These are phyloP conservation scores for Enteromius argenteus DNA, from an alignment of 2,797 vertebrate species.

Conservation along the genomic window DNA sequence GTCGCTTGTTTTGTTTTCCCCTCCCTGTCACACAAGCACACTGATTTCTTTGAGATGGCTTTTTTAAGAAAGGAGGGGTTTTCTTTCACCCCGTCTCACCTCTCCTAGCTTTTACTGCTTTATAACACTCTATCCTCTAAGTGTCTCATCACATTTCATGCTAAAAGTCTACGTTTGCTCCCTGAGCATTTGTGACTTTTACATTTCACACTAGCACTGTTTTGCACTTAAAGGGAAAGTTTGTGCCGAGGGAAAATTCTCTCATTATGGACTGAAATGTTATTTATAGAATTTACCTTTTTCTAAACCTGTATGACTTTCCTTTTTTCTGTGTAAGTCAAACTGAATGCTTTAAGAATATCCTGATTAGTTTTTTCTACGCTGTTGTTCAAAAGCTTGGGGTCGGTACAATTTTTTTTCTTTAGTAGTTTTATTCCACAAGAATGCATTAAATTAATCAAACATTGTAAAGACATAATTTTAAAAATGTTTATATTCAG, in stretches of 20 bases:
- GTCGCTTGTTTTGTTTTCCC: constrained; percentile 36
- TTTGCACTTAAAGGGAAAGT: background rate
- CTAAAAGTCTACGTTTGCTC: constrained; percentile 6
- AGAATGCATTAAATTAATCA: background rate
- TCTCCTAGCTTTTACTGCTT: background rate
- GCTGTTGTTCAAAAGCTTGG: background rate
- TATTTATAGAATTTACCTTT: background rate
- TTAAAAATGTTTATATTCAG: background rate
- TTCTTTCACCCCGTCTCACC: constrained; percentile 16
- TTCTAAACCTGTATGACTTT: background rate
- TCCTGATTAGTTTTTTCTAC: background rate
- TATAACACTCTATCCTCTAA: background rate
- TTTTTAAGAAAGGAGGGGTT: constrained; percentile 28
- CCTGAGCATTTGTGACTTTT: background rate
- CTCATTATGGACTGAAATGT: background rate
- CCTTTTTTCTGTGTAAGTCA: background rate
- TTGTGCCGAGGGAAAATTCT: background rate
- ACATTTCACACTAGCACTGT: background rate
- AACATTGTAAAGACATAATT: background rate
- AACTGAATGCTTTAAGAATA: background rate
- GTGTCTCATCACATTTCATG: constrained; percentile 10
- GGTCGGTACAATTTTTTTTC: background rate
- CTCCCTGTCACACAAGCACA: constrained; percentile 35
- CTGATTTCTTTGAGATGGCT: constrained; percentile 37
- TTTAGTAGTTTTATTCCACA: background rate